Evolutionary conservation across 2,888 invertebrate species (phyloP).

Genomic region (Chymomyza fuscimana): DNA sequence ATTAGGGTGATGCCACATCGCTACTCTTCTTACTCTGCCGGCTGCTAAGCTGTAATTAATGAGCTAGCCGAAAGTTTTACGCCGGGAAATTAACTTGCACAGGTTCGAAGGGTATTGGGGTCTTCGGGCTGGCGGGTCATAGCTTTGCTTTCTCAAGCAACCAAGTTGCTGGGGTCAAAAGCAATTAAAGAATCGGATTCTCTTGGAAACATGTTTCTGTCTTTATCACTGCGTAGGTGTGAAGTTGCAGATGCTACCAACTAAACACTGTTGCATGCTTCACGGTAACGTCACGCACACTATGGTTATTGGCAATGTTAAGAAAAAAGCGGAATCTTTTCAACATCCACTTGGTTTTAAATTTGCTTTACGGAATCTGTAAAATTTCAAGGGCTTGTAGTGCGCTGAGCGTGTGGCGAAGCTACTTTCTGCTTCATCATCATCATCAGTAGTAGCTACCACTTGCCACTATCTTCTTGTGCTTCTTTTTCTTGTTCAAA

Average conservation of each 20-base stretch:
- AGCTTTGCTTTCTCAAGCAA: background rate
- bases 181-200: constrained; percentile 62
- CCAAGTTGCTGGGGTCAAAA: constrained; percentile 34
- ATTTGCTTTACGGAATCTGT: background rate
- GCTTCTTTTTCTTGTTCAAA: background rate
- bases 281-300: background rate
- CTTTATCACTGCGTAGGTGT: background rate
- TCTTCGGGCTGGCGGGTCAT: too few species aligned
- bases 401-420: background rate
- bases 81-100: constrained; percentile 63
- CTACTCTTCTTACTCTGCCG: background rate
- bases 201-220: constrained; percentile 38
- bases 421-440: background rate
- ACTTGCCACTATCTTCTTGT: background rate
- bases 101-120: constrained; percentile 11
- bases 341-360: background rate
- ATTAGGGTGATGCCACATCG: constrained; percentile 36
- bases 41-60: constrained; percentile 66
- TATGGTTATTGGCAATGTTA: background rate
- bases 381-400: background rate
- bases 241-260: background rate
- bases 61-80: constrained; percentile 64
- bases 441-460: background rate
- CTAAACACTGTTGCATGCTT: background rate
- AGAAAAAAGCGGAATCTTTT: background rate